Conservation (phyloP, 2,797 vertebrate species). For the Melanotaenia trifasciata region DNA sequence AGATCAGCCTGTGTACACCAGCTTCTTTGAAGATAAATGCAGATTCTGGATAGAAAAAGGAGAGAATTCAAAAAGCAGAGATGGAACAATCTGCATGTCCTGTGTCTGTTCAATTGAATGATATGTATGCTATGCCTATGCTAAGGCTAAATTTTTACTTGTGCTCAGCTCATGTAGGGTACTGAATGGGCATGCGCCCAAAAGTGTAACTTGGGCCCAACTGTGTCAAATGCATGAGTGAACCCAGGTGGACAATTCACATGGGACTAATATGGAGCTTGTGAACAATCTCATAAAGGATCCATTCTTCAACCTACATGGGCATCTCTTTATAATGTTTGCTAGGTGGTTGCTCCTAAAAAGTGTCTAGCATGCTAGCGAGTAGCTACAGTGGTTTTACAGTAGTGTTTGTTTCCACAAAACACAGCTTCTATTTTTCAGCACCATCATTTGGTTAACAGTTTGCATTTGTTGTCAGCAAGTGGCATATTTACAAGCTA, state of each 20-base stretch:
- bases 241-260: not conserved
- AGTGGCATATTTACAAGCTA: not conserved
- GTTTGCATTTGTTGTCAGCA: conserved; percentile 15
- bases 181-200: not conserved
- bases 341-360: not conserved
- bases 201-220: not conserved
- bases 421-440: not conserved
- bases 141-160: not conserved
- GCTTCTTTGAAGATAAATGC: conserved; percentile 39
- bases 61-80: not conserved
- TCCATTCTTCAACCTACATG: not conserved
- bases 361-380: not conserved
- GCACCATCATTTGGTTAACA: not conserved
- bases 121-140: too few relatives aligned
- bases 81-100: not conserved
- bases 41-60: conserved; percentile 10
- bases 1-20: conserved; percentile 43
- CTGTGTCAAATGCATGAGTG: not conserved
- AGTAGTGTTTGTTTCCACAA: not conserved
- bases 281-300: not conserved
- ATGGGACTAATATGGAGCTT: not conserved
- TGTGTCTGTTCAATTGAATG: not conserved
- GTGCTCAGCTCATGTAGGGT: not conserved
- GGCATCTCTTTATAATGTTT: not conserved
- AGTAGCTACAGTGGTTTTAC: not conserved